These are phyloP conservation scores for Alauda arvensis DNA, from an alignment of 2,797 vertebrate genomes.

Conservation along the genomic window DNA sequence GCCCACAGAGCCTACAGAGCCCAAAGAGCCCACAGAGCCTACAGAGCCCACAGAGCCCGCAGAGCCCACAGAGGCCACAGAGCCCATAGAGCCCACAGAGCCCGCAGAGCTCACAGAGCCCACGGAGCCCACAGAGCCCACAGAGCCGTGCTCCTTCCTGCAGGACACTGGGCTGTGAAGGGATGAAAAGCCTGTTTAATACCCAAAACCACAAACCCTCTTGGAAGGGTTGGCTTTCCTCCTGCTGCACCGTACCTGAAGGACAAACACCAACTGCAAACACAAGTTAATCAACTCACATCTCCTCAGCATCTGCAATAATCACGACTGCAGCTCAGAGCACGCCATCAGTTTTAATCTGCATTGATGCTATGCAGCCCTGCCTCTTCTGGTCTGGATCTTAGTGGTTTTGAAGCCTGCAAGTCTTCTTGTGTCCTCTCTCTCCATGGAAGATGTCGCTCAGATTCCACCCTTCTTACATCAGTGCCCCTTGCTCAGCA, in stretches of 20 bases:
- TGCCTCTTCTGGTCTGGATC: not conserved
- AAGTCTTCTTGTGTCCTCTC: not conserved
- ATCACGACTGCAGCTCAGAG: not conserved
- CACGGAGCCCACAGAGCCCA: not conserved
- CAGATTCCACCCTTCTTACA: not conserved
- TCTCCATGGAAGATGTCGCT: not conserved
- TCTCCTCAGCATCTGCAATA: not conserved
- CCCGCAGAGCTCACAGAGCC: too few species aligned
- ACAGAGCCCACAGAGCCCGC: not conserved
- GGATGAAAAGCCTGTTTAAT: not conserved
- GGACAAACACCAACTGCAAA: not conserved
- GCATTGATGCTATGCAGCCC: not conserved
- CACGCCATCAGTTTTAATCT: not conserved
- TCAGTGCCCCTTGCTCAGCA: not conserved
- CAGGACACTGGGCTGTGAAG: not conserved
- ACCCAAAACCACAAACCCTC: not conserved
- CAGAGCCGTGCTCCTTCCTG: not conserved
- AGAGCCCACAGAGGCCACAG: too few species aligned
- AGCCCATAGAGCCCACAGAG: not conserved
- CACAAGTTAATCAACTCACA: not conserved
- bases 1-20: not conserved
- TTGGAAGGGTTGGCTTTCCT: not conserved
- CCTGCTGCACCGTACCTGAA: fast-evolving
- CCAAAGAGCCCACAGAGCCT: too few species aligned
- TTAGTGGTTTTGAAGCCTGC: not conserved